Evolutionary conservation across 92 coral and sea anemone species (phyloP).

Genomic region (Bergia sp.): DNA sequence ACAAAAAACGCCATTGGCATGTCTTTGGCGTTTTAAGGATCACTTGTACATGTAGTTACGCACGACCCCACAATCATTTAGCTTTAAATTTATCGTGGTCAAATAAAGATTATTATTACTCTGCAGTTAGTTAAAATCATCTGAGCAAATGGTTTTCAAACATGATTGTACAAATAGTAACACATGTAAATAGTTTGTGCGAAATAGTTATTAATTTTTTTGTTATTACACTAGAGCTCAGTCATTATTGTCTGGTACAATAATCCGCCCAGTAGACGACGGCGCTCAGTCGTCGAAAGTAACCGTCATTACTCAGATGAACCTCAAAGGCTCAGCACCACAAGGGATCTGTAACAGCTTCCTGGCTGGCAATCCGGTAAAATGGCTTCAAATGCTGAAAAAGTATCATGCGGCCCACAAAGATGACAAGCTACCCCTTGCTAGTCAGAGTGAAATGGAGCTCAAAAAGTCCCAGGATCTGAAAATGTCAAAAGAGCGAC

Average conservation of each 20-base stretch:
- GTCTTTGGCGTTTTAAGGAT: no score
- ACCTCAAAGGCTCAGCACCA: conserved; percentile 86
- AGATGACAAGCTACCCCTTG: conserved; percentile 47
- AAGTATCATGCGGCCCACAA: conserved; percentile 77
- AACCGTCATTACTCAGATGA: conserved; percentile 89
- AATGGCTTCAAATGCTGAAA: conserved; percentile 82
- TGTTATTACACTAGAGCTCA: conserved; percentile 72
- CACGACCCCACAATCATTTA: no score
- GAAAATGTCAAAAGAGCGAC: conserved; percentile 30
- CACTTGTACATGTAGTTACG: no score
- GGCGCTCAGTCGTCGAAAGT: conserved; percentile 87
- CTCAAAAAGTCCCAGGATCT: conserved; percentile 32
- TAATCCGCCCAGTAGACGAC: conserved; percentile 92
- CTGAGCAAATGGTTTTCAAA: no score
- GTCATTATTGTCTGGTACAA: conserved; percentile 77
- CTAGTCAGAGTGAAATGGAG: conserved; percentile 34
- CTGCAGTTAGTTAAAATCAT: no score
- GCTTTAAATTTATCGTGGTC: no score
- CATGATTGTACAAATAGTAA: no score
- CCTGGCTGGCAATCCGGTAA: conserved; percentile 81
- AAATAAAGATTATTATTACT: no score
- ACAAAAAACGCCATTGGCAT: no score
- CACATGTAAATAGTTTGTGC: no score
- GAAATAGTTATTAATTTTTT: not conserved
- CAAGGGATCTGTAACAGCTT: conserved; percentile 83